Percentiles rank a stretch among this genome's conserved stretches.
phyloP scores from a whole-genome alignment of 2,797 vertebrate species.

The Sandelia bainsii region DNA sequence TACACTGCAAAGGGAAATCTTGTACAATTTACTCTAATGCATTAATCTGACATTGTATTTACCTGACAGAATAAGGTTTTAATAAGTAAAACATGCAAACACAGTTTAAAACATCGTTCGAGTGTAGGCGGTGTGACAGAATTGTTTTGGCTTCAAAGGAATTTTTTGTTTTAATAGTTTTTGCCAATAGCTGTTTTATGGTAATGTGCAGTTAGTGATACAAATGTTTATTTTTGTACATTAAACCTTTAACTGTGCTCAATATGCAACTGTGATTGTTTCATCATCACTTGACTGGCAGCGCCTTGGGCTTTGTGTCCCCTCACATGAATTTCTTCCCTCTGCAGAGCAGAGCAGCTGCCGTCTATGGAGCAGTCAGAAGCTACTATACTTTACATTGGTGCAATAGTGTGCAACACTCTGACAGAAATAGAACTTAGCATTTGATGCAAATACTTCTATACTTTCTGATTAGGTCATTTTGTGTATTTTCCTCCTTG shows the following conservation, averaged over 20 bases:
- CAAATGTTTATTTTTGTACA: constrained; percentile 60
- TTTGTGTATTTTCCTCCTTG: constrained; percentile 18
- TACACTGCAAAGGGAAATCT: neutral
- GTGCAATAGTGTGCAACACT: constrained; percentile 68
- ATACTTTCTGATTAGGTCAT: neutral
- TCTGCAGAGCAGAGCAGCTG: constrained; percentile 36
- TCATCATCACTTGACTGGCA: constrained; percentile 61
- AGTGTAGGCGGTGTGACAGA: constrained; percentile 1
- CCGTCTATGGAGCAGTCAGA: constrained; percentile 25
- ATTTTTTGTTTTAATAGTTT: constrained; percentile 12
- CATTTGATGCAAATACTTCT: constrained; percentile 3
- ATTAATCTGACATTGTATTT: neutral
- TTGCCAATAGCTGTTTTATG: constrained; percentile 32
- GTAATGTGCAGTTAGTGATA: constrained; percentile 17
- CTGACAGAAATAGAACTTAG: constrained; percentile 46
- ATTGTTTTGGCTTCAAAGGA: constrained; percentile 32
- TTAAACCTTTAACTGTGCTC: constrained; percentile 57
- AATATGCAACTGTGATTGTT: constrained; percentile 46
- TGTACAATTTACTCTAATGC: neutral
- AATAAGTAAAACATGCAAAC: constrained; percentile 26
- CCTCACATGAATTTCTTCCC: constrained; percentile 49
- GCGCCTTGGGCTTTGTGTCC: constrained; percentile 56
- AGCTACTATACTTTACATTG: constrained; percentile 19
- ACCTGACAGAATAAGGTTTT: constrained; percentile 23
- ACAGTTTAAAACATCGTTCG: neutral